Percentiles rank a stretch among this genome's conserved stretches.
Evolutionary conservation across 2,113 vertebrate genomes (phyloP).

Genomic region (Brachypteracias leptosomus): DNA sequence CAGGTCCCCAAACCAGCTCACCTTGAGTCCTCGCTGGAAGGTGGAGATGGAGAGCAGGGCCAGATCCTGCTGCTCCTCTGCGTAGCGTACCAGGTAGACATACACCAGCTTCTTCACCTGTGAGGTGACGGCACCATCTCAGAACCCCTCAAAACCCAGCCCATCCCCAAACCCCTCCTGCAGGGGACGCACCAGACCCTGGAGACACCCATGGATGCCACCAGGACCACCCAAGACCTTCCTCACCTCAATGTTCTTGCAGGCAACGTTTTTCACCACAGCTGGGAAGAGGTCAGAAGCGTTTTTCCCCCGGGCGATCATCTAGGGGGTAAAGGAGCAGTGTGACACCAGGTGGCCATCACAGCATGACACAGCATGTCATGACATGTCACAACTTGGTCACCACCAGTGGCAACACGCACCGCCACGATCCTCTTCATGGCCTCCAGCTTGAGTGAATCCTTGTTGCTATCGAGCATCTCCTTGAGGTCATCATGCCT

Average conservation of each 20-base stretch:
- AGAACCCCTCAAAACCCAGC: not conserved
- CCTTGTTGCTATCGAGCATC: conserved; percentile 99
- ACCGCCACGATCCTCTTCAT: conserved; percentile 99
- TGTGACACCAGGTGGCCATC: not conserved
- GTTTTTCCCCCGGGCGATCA: conserved; percentile 97
- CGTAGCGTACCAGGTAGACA: conserved; percentile 95
- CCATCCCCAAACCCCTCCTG: not conserved
- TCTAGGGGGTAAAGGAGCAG: conserved; percentile 69
- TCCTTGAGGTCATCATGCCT: conserved; percentile 98
- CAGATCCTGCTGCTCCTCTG: conserved; percentile 96
- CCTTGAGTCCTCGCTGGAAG: conserved; percentile 97
- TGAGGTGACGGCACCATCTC: not conserved
- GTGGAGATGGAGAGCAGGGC: conserved; percentile 97
- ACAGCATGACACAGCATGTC: accelerated
- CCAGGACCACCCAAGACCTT: not conserved
- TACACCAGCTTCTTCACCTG: conserved; percentile 99
- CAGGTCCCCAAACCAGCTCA: not conserved
- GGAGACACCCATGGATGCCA: not conserved
- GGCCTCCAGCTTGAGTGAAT: conserved; percentile 96
- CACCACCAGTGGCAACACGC: conserved; percentile 33
- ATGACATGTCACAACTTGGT: accelerated
- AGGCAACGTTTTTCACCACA: conserved; percentile 97
- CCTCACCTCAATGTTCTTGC: conserved; percentile 97
- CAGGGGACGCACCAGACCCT: not conserved
- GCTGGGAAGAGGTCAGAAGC: conserved; percentile 97